A percentile compares a stretch with the other conserved stretches of the same genome.
Evolutionary conservation across 2,113 vertebrate species (phyloP).

Genomic region (Chlamydotis undulata): DNA sequence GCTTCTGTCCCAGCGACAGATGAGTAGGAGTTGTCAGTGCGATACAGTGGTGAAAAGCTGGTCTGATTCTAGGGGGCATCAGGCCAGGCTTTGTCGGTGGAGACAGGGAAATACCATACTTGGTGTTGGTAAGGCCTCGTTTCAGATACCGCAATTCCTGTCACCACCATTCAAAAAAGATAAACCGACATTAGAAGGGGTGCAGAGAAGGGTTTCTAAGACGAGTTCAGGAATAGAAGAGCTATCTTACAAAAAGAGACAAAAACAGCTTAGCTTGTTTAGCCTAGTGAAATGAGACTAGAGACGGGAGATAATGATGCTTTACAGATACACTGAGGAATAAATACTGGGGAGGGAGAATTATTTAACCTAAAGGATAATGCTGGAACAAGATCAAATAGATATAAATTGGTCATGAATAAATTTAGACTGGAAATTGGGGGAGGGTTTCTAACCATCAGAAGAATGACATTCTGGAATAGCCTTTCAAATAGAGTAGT

Average conservation of each 20-base stretch:
- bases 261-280: not conserved
- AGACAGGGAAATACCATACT: not conserved
- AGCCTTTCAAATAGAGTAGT: conserved; percentile 25
- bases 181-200: not conserved
- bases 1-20: not conserved
- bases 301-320: not conserved
- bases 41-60: not conserved
- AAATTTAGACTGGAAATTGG: conserved; percentile 28
- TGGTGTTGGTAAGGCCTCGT: fast-evolving
- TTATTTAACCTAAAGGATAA: conserved; percentile 28
- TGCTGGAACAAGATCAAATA: conserved; percentile 32
- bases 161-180: not conserved
- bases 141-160: not conserved
- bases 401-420: conserved; percentile 36
- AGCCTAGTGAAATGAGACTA: not conserved
- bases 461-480: conserved; percentile 20
- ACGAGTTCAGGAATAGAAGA: not conserved
- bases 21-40: not conserved
- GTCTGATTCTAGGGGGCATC: not conserved
- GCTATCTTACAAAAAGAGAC: not conserved
- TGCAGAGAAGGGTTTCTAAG: not conserved
- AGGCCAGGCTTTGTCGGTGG: not conserved
- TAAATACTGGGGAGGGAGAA: not conserved
- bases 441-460: not conserved
- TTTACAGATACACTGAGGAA: not conserved